Base-by-base conservation (phyloP, 2,888 invertebrate genomes). In the Xylocampa areola region DNA sequence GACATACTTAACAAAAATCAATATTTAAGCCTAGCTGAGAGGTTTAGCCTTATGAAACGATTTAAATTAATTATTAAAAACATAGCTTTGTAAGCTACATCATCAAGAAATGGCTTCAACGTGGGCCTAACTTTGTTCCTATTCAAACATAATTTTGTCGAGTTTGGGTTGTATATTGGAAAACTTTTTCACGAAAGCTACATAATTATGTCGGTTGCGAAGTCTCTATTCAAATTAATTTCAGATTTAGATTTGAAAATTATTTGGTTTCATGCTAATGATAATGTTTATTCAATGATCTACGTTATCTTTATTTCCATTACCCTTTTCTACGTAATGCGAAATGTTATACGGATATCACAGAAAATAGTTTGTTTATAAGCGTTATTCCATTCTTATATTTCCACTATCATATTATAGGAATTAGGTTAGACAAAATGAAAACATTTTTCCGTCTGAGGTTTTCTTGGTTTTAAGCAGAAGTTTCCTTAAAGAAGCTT, bases 341-440 rank as follows among this genome's bases (percentile, higher is more conserved):
- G 1, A 10, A 33, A 53, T 25, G 1, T n/a, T 6, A 1, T 29
- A 40, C n/a, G n/a, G 17, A 6, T 13, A 10, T 30, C 4, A 13
- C 8, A 11, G 21, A 25, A 39, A 25, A 23, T 21, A 21, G 3
- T 2, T 5, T 21, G 21, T 21, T 21, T 5, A 2, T 21, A 21
- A 21, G 5, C 5, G 5, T 21, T 21, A 7, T 23, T 23, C 23
- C 23, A 23, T 23, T 23, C 23, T 4, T 23, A 23, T 6, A 6
- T 23, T 7, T 23, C 5, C 23, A 23, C 7, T 23, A 23, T 4
- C 23, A 69, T 45, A 62, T 43, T 59, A 40, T 48, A 50, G 36
- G 71, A 76, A 64, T 69, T 68, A 73, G 67, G 72, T 81, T 81
- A 21, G n/a, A n/a, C n/a, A n/a, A n/a, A n/a, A n/a, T n/a, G n/a